Percentiles rank a stretch among this genome's conserved stretches.
Conservation (phyloP, 2,113 vertebrate species). For the Dolichotis patagonum region DNA sequence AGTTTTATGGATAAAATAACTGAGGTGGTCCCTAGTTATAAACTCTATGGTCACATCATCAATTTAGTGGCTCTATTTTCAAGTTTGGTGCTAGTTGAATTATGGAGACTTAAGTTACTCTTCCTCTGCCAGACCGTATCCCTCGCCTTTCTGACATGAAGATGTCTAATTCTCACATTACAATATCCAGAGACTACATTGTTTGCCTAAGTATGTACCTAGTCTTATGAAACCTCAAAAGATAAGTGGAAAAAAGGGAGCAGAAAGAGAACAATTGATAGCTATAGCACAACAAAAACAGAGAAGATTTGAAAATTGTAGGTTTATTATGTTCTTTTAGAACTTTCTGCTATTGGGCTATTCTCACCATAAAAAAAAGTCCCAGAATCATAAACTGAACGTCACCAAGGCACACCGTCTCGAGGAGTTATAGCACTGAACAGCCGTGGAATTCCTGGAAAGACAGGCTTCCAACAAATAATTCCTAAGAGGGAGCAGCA, state of each 20-base stretch:
- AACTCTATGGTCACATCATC: constrained; percentile 39
- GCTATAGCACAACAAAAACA: constrained; percentile 57
- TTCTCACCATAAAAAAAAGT: constrained; percentile 64
- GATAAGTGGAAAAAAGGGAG: not conserved
- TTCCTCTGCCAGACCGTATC: constrained; percentile 15
- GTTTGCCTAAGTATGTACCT: not conserved
- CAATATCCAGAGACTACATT: constrained; percentile 51
- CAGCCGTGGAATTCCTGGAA: constrained; percentile 10
- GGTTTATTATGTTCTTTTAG: constrained; percentile 64
- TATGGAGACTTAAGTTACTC: constrained; percentile 39
- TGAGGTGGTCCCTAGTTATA: constrained; percentile 20
- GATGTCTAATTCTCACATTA: constrained; percentile 43
- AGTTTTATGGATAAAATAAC: constrained; percentile 55
- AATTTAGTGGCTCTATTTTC: constrained; percentile 47
- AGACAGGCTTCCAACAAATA: constrained; percentile 13
- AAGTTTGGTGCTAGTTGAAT: constrained; percentile 43
- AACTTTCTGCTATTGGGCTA: constrained; percentile 60
- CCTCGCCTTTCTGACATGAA: constrained; percentile 55
- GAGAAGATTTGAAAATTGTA: constrained; percentile 62
- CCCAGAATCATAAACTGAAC: constrained; percentile 65
- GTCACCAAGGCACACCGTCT: constrained; percentile 64
- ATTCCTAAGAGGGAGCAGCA: not conserved
- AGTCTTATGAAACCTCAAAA: constrained; percentile 42
- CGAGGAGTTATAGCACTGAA: constrained; percentile 41
- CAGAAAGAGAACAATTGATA: constrained; percentile 42